Evolutionary conservation across 2,888 invertebrate genomes (phyloP).

Genomic region (Bombylius major): DNA sequence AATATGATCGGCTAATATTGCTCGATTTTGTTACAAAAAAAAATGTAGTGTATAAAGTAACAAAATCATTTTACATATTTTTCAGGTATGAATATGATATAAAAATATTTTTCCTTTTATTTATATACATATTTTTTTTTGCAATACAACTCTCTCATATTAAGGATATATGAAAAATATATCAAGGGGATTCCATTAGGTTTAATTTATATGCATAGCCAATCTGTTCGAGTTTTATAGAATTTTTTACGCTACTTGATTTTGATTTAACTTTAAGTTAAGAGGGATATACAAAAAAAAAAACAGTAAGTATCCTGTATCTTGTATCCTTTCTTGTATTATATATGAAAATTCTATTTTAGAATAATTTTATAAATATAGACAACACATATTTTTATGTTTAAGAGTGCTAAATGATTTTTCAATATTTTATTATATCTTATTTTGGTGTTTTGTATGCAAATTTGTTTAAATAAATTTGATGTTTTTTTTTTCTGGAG

Average conservation of each 20-base stretch:
- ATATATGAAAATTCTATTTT: too few relatives aligned
- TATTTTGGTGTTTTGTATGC: constrained; percentile 12
- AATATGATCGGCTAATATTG: too few relatives aligned
- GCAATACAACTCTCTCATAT: constrained; percentile 6
- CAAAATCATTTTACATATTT: neutral
- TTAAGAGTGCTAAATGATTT: constrained; percentile 15
- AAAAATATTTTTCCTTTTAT: constrained; percentile 3
- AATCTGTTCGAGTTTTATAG: constrained; percentile 36
- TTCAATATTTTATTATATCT: constrained; percentile 13
- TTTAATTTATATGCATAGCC: constrained; percentile 39
- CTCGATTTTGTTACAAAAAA: too few relatives aligned
- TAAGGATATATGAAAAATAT: constrained; percentile 15
- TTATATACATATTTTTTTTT: neutral
- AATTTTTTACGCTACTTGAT: constrained; percentile 37
- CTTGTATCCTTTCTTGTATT: too few relatives aligned
- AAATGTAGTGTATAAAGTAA: too few relatives aligned
- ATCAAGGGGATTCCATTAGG: constrained; percentile 28
- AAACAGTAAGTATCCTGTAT: too few relatives aligned
- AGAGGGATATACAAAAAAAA: neutral
- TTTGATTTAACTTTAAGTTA: constrained; percentile 13
- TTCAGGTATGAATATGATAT: constrained; percentile 4
- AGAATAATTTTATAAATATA: too few relatives aligned
- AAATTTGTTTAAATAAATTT: constrained; percentile 4
- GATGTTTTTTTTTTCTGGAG: neutral
- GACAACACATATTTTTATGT: neutral